Conservation (phyloP, 2,888 invertebrate species). For the Thysanoteuthis rhombus region DNA sequence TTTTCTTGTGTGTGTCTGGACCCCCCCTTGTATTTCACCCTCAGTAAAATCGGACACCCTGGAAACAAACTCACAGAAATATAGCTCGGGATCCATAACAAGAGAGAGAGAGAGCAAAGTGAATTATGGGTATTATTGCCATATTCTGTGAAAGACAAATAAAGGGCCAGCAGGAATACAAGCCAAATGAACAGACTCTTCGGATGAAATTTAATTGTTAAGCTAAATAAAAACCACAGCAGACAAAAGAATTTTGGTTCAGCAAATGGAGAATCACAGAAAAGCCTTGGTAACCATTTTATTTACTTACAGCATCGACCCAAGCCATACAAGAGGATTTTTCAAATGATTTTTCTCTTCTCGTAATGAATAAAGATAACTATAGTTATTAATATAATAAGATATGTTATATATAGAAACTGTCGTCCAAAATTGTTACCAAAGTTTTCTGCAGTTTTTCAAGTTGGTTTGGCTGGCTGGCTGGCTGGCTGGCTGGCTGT, state of each 20-base stretch:
- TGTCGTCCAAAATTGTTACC: too few species aligned
- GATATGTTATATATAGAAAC: too few species aligned
- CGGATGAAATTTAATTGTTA: neutral
- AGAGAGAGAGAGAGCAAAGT: neutral
- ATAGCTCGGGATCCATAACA: neutral
- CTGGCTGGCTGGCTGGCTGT: too few species aligned
- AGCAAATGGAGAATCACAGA: neutral
- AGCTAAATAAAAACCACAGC: neutral
- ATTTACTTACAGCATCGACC: neutral
- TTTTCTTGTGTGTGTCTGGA: neutral
- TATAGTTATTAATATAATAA: too few species aligned
- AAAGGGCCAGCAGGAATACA: neutral
- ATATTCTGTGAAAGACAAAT: neutral
- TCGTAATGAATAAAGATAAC: too few species aligned
- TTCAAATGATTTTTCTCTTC: too few species aligned
- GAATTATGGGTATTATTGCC: neutral
- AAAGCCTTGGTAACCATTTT: neutral
- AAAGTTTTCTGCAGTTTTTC: too few species aligned
- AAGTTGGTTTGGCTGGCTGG: too few species aligned
- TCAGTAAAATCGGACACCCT: neutral
- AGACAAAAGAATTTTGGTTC: neutral
- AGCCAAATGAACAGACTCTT: neutral
- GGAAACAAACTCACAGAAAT: neutral
- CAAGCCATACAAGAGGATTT: too few species aligned
- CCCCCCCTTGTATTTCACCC: neutral